Percentiles rank a stretch among this genome's conserved stretches.
phyloP scores from a whole-genome alignment of 2,797 vertebrate species.

The Phoxinus dragarum region DNA sequence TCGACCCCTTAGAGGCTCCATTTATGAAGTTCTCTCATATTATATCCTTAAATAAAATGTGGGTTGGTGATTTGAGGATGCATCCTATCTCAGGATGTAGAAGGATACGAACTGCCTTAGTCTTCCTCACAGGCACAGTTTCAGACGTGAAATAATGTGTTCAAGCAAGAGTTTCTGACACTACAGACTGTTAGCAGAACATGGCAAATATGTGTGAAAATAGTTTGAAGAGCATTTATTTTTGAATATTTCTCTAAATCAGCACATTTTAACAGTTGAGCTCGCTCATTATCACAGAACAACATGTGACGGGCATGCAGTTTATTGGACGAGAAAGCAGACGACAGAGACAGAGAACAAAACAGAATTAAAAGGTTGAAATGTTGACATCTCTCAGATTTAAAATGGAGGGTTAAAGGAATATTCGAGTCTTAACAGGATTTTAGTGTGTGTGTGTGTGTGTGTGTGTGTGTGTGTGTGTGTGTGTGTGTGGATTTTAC shows the following conservation, averaged over 20 bases:
- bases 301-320: constrained; percentile 13
- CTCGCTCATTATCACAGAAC: constrained; percentile 31
- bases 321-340: constrained; percentile 31
- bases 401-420: background rate
- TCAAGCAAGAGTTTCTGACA: constrained; percentile 5
- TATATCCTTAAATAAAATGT: constrained; percentile 63
- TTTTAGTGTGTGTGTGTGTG: background rate
- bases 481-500: background rate
- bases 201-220: constrained; percentile 39
- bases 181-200: constrained; percentile 9
- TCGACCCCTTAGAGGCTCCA: constrained; percentile 65
- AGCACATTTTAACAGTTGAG: constrained; percentile 41
- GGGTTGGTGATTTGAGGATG: constrained; percentile 57
- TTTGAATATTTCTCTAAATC: constrained; percentile 44
- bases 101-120: constrained; percentile 34
- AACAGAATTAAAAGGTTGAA: background rate
- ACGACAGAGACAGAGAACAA: background rate
- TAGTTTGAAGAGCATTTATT: constrained; percentile 35
- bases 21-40: constrained; percentile 58
- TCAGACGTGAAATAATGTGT: constrained; percentile 34
- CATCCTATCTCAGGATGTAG: constrained; percentile 47
- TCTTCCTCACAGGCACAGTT: constrained; percentile 46
- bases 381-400: background rate
- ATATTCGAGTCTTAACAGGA: background rate
- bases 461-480: no score